These are phyloP conservation scores for Notospermus geniculatus DNA, from an alignment of 1,140 invertebrate genomes.

Conservation along the genomic window DNA sequence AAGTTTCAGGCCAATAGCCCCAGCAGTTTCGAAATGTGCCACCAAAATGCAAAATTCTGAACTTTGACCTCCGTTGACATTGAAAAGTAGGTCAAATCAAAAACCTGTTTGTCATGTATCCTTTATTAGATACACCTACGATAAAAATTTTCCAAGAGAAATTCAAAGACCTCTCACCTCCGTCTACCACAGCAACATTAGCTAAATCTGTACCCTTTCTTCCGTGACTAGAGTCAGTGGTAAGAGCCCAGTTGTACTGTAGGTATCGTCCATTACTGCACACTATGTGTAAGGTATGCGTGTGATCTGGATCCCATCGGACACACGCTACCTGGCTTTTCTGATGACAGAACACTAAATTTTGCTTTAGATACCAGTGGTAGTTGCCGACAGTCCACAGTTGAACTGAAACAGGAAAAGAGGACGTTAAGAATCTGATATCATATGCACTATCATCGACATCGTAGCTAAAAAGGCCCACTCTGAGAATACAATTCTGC, in stretches of 20 bases:
- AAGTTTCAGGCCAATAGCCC: too few relatives aligned
- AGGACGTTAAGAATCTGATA: neutral
- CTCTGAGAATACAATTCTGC: too few relatives aligned
- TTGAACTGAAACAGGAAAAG: constrained; percentile 59
- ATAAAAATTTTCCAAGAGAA: too few relatives aligned
- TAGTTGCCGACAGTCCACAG: constrained; percentile 83
- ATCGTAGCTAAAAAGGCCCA: too few relatives aligned
- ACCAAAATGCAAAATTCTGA: too few relatives aligned
- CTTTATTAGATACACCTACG: too few relatives aligned
- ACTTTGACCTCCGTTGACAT: too few relatives aligned
- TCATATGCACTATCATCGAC: neutral
- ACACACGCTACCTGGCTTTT: constrained; percentile 53
- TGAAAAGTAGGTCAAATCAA: too few relatives aligned
- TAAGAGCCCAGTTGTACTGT: constrained; percentile 66
- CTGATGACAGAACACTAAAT: constrained; percentile 58
- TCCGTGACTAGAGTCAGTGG: constrained; percentile 61
- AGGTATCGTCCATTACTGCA: constrained; percentile 60
- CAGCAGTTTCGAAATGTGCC: too few relatives aligned
- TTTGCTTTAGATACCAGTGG: constrained; percentile 88
- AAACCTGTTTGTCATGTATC: too few relatives aligned
- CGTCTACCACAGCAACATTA: constrained; percentile 76
- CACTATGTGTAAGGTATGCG: constrained; percentile 64
- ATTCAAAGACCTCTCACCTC: constrained; percentile 58
- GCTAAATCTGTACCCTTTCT: constrained; percentile 46
- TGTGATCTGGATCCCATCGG: constrained; percentile 65